These are phyloP conservation scores for Stylophora pistillata DNA, from an alignment of 64 coral and sea anemone species.

Conservation along the genomic window DNA sequence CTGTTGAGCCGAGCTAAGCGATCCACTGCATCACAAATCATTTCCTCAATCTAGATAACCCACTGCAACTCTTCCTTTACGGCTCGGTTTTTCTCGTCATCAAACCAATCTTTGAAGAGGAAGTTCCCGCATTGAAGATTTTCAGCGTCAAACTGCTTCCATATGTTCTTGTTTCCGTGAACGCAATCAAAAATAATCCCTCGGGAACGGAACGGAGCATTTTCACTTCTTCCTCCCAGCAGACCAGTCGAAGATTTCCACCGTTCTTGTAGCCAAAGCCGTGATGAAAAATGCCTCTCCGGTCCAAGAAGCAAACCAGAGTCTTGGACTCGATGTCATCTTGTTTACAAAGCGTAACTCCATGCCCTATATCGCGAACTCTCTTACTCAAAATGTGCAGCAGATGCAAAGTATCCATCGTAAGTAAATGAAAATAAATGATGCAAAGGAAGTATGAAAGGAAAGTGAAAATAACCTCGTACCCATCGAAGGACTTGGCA, in stretches of 20 bases:
- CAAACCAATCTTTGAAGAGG: slow-evolving; percentile 1
- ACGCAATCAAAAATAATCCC: slow-evolving; percentile 3
- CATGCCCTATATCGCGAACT: slow-evolving; percentile 7
- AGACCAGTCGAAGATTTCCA: neutral
- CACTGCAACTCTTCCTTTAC: neutral
- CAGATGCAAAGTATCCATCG: slow-evolving; percentile 5
- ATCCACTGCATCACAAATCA: neutral
- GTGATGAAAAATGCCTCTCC: neutral
- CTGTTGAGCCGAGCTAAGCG: neutral
- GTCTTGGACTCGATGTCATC: slow-evolving; percentile 6
- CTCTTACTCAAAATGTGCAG: neutral
- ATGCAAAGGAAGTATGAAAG: no score
- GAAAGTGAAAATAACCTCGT: no score
- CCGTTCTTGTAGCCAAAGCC: slow-evolving; percentile 9
- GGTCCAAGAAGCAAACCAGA: slow-evolving; percentile 5
- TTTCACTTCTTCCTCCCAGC: slow-evolving; percentile 2
- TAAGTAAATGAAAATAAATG: no score
- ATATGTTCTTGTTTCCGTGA: neutral
- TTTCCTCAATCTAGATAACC: neutral
- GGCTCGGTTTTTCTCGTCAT: neutral
- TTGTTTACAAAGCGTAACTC: neutral
- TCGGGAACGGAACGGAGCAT: neutral
- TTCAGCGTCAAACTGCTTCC: neutral
- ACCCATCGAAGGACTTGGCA: no score
- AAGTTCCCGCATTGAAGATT: neutral